Conservation (phyloP, 2,888 invertebrate species). For the Scelioninae gen. 1 region DNA sequence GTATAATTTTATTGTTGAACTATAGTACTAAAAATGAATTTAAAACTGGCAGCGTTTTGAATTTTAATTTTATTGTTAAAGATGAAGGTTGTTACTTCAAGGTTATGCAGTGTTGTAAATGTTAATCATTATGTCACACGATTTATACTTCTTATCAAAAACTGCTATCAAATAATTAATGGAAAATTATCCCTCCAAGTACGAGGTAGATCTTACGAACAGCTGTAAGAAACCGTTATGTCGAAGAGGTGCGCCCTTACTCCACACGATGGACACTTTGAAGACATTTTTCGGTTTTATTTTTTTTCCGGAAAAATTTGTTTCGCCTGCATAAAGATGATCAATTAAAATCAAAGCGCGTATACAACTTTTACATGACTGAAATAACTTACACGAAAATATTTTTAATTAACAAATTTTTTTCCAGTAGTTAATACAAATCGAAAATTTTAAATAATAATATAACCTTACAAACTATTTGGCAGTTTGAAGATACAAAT, state of each 20-base stretch:
- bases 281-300: slow-evolving; percentile 20
- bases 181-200: slow-evolving; percentile 42
- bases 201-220: slow-evolving; percentile 33
- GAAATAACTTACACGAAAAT: too few species aligned
- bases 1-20: not conserved
- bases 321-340: not conserved
- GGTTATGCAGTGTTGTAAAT: slow-evolving; percentile 8
- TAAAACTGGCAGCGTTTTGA: not conserved
- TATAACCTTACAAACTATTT: too few species aligned
- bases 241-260: slow-evolving; percentile 23
- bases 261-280: not conserved
- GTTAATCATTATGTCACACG: slow-evolving; percentile 15
- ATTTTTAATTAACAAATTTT: too few species aligned
- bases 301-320: slow-evolving; percentile 21
- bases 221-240: slow-evolving; percentile 61
- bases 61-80: slow-evolving; percentile 7
- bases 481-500: slow-evolving; percentile 12
- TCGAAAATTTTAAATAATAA: too few species aligned
- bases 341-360: too few species aligned
- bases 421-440: too few species aligned
- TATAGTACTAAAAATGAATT: too few species aligned
- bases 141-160: slow-evolving; percentile 16
- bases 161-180: slow-evolving; percentile 51
- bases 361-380: too few species aligned
- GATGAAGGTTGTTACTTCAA: not conserved